Percentiles rank a stretch among this genome's conserved stretches.
Evolutionary conservation across 2,888 invertebrate species (phyloP).

Genomic region (Digitonthophagus gazella): DNA sequence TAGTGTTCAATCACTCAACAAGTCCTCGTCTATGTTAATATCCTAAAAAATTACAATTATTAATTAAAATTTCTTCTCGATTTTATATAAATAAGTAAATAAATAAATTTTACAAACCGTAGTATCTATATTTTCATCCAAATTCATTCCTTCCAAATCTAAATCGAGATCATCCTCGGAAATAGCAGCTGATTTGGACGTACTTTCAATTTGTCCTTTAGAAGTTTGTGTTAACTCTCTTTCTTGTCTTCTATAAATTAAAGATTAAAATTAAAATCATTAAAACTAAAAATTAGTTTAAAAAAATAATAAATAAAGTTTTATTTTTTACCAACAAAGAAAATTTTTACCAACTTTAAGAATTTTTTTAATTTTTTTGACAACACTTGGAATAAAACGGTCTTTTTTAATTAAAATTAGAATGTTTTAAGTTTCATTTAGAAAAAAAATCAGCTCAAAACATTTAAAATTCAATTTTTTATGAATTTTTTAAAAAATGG

Average conservation of each 20-base stretch:
- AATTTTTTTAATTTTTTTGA: too few relatives aligned
- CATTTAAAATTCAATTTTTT: too few relatives aligned
- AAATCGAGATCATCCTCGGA: conserved; percentile 70
- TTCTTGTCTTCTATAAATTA: not conserved
- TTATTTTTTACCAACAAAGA: too few relatives aligned
- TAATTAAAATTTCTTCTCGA: conserved; percentile 1
- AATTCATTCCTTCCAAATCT: conserved; percentile 77
- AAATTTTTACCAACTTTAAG: too few relatives aligned
- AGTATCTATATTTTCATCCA: conserved; percentile 78
- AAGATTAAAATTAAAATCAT: not conserved
- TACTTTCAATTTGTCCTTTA: too few relatives aligned
- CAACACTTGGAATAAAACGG: too few relatives aligned
- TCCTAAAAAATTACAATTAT: conserved; percentile 55
- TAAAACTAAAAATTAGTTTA: too few relatives aligned
- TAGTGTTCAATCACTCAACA: conserved; percentile 58
- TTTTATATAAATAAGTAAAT: not conserved
- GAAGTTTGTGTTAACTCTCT: not conserved
- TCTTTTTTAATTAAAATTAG: too few relatives aligned
- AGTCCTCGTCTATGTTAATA: conserved; percentile 71
- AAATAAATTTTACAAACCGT: conserved; percentile 55
- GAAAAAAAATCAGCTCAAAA: too few relatives aligned
- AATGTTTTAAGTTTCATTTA: too few relatives aligned
- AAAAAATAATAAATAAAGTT: too few relatives aligned
- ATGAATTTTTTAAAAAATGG: too few relatives aligned
- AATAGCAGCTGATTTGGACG: conserved; percentile 9